Conservation (phyloP, 2,888 invertebrate genomes). For the Tuta absoluta region DNA sequence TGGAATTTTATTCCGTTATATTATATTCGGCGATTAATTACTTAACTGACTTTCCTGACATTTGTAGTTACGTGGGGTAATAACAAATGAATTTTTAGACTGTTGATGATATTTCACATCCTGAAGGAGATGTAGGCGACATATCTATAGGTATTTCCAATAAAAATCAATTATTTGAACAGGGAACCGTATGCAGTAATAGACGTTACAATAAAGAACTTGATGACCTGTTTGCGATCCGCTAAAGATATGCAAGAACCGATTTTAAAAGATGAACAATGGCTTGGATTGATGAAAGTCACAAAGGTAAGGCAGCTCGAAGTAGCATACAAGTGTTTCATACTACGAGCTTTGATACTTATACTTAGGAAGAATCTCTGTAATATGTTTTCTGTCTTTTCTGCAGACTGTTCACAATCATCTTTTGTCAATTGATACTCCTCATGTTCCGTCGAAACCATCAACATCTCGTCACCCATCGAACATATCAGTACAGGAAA, state of each 20-base stretch:
- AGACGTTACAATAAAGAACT: conserved; percentile 92
- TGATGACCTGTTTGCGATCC: conserved; percentile 95
- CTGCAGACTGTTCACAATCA: conserved; percentile 49
- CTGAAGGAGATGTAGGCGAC: too few species aligned
- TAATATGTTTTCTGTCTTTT: conserved; percentile 13
- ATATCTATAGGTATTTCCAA: too few species aligned
- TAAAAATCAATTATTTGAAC: too few species aligned
- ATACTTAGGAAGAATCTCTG: too few species aligned
- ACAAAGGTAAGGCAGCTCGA: conserved; percentile 84
- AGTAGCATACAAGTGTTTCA: too few species aligned
- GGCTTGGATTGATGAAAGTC: conserved; percentile 95
- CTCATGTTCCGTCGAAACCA: conserved; percentile 42
- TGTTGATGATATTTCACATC: too few species aligned
- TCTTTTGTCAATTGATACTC: conserved; percentile 55
- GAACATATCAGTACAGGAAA: conserved; percentile 51
- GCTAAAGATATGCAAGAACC: conserved; percentile 94
- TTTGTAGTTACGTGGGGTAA: too few species aligned
- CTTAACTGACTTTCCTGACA: too few species aligned
- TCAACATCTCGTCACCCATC: conserved; percentile 40
- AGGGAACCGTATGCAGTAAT: conserved; percentile 90
- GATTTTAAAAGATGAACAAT: conserved; percentile 83
- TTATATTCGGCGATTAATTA: too few species aligned
- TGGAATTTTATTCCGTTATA: background rate
- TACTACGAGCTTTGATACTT: too few species aligned
- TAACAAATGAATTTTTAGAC: too few species aligned